These are phyloP conservation scores for Machaerirhynchus nigripectus DNA, from an alignment of 2,113 vertebrate genomes.

Conservation along the genomic window DNA sequence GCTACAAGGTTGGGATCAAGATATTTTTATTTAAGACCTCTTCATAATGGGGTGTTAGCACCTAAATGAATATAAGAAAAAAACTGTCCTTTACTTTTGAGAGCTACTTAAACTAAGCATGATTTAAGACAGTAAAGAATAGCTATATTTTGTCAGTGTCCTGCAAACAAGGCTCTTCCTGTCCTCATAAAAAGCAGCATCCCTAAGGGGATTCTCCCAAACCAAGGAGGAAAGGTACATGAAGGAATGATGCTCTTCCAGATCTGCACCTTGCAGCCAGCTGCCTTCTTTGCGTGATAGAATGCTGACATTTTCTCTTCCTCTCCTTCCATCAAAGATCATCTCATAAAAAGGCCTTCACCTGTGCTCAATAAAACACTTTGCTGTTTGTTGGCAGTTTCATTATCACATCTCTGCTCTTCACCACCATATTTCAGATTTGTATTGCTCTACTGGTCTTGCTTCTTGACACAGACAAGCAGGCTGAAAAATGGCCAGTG, in stretches of 20 bases:
- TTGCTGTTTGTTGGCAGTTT: not conserved
- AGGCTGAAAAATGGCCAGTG: slow-evolving; percentile 1
- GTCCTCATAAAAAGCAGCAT: not conserved
- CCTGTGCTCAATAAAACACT: slow-evolving; percentile 34
- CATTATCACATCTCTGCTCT: slow-evolving; percentile 37
- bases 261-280: not conserved
- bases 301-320: not conserved
- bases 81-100: not conserved
- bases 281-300: not conserved
- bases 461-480: slow-evolving; percentile 32
- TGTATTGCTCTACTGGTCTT: not conserved
- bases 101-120: not conserved
- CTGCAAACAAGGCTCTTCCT: not conserved
- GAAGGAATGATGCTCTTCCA: not conserved
- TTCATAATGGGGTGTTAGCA: not conserved
- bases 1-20: not conserved
- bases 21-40: not conserved
- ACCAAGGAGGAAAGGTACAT: not conserved
- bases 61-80: not conserved
- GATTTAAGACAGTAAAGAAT: not conserved
- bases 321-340: slow-evolving; percentile 20
- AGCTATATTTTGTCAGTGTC: not conserved
- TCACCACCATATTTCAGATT: slow-evolving; percentile 37
- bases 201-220: not conserved
- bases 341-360: slow-evolving; percentile 25